A percentile compares a stretch with the other conserved stretches of the same genome.
Conservation (phyloP, 2,113 vertebrate species). For the Epinephelus moara region DNA sequence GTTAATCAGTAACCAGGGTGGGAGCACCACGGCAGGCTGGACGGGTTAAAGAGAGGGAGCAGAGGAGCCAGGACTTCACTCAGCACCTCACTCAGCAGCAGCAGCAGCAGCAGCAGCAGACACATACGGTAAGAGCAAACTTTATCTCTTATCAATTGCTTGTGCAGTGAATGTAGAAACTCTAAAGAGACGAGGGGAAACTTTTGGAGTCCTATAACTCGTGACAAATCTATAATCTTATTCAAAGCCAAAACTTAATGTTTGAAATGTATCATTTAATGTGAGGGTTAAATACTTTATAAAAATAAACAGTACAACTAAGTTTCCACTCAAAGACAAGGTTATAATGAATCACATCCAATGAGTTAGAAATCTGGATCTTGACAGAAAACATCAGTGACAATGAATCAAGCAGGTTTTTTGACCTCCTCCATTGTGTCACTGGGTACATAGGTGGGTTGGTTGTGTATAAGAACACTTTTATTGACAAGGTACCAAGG, state of each 20-base stretch:
- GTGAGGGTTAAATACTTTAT: not conserved
- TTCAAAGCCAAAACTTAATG: not conserved
- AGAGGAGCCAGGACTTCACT: constrained; percentile 55
- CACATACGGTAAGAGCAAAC: constrained; percentile 67
- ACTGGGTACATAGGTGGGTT: not conserved
- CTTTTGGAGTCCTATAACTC: not conserved
- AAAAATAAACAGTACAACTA: not conserved
- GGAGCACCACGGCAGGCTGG: constrained; percentile 3
- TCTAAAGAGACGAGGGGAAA: not conserved
- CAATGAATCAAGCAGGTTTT: constrained; percentile 13
- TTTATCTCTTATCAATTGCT: constrained; percentile 8
- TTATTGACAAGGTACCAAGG: constrained; percentile 72
- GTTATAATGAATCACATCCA: not conserved
- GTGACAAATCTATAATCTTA: not conserved
- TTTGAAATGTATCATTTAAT: not conserved
- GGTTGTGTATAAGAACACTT: constrained; percentile 21
- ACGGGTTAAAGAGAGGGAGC: constrained; percentile 60
- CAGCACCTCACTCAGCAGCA: constrained; percentile 44
- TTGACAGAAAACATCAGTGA: constrained; percentile 2
- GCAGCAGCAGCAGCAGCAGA: constrained; percentile 26
- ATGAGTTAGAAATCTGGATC: not conserved
- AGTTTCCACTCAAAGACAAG: not conserved
- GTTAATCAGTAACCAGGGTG: constrained; percentile 77
- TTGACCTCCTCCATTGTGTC: not conserved
- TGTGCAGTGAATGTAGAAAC: not conserved